phyloP scores from a whole-genome alignment of 1,140 invertebrate genomes.

The Trypoxylus dichotomus region DNA sequence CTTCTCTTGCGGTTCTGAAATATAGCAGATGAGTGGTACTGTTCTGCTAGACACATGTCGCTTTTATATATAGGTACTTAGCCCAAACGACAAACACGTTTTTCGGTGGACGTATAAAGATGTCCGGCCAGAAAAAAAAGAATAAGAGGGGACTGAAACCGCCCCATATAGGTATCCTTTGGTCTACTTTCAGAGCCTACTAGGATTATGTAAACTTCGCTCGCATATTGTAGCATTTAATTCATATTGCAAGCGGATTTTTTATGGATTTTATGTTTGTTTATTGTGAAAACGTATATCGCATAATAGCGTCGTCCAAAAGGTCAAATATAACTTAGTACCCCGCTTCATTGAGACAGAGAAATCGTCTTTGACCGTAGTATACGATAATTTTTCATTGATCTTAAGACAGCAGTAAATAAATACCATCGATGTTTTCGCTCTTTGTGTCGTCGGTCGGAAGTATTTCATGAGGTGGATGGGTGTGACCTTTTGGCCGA shows the following conservation, averaged over 20 bases:
- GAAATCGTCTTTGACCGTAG: neutral
- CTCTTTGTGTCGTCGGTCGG: neutral
- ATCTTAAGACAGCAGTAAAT: neutral
- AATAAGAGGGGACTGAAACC: neutral
- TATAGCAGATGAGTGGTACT: conserved; percentile 44
- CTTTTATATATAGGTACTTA: conserved; percentile 1
- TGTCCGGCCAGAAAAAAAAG: neutral
- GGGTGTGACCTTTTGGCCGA: neutral
- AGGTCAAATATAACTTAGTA: neutral
- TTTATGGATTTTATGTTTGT: neutral
- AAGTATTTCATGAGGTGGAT: neutral
- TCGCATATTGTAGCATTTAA: no score
- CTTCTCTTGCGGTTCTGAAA: conserved; percentile 17
- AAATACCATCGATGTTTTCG: neutral
- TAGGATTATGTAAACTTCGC: neutral
- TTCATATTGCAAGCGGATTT: no score
- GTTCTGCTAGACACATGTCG: neutral
- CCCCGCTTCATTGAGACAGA: neutral
- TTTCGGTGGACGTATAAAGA: neutral
- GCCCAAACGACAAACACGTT: neutral
- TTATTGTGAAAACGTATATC: neutral
- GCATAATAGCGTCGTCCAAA: neutral
- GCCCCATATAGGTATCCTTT: neutral
- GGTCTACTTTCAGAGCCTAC: conserved; percentile 28
- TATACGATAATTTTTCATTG: neutral